phyloP scores from a whole-genome alignment of 2,113 vertebrate genomes.

The Sander lucioperca region DNA sequence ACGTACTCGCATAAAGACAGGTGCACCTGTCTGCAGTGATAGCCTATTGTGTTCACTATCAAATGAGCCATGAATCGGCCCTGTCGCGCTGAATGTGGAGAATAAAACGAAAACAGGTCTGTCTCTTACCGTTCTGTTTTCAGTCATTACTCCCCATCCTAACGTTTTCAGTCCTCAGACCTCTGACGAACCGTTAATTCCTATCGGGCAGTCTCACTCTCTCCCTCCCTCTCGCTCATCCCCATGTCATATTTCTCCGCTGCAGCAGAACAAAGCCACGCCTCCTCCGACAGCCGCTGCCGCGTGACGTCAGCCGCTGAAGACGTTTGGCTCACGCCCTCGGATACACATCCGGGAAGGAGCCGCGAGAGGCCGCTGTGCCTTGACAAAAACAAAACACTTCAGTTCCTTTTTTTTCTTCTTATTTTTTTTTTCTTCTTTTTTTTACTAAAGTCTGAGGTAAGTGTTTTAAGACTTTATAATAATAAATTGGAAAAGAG shows the following conservation, averaged over 20 bases:
- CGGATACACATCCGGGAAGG: neutral
- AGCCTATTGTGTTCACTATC: conserved; percentile 70
- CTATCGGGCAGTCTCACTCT: conserved; percentile 72
- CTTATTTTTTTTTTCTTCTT: too few relatives aligned
- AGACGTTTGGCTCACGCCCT: conserved; percentile 47
- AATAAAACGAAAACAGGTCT: neutral
- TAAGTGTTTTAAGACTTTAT: neutral
- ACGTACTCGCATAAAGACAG: conserved; percentile 74
- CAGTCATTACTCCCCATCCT: conserved; percentile 78
- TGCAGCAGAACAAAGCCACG: conserved; percentile 85
- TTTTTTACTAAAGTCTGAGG: neutral
- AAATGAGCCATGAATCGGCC: conserved; percentile 58
- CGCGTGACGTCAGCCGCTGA: conserved; percentile 74
- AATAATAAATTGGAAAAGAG: neutral
- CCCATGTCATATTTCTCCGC: conserved; percentile 85
- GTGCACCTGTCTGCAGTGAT: conserved; percentile 82
- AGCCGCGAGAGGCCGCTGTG: conserved; percentile 68
- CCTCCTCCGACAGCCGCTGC: conserved; percentile 73
- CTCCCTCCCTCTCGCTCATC: conserved; percentile 78
- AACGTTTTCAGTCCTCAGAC: conserved; percentile 62
- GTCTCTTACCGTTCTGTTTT: conserved; percentile 78
- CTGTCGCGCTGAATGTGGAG: conserved; percentile 21
- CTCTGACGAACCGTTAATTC: conserved; percentile 73
- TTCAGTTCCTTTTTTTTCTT: neutral
- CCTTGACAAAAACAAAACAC: conserved; percentile 10